Conservation (phyloP, 2,113 vertebrate genomes). For the Gasterosteus nipponicus region DNA sequence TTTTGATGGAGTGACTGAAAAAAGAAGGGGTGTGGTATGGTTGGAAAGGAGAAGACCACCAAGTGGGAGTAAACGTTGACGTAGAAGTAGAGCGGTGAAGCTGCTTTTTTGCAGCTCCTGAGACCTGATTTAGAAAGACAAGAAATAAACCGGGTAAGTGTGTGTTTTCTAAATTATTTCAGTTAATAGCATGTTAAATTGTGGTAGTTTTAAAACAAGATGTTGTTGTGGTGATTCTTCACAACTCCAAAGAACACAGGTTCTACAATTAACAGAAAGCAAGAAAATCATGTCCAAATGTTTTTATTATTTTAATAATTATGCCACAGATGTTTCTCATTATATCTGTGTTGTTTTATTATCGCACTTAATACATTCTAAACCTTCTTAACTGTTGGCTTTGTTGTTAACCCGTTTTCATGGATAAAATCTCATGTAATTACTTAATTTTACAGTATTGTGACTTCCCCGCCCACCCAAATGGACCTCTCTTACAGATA, state of each 20-base stretch:
- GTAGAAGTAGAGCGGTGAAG: slow-evolving; percentile 30
- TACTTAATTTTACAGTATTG: slow-evolving; percentile 57
- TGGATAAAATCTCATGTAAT: slow-evolving; percentile 51
- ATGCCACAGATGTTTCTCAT: background rate
- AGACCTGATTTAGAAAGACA: slow-evolving; percentile 40
- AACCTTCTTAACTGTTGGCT: background rate
- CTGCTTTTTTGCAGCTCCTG: slow-evolving; percentile 17
- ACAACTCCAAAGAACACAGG: background rate
- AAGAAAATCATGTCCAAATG: background rate
- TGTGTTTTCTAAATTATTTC: slow-evolving; percentile 9
- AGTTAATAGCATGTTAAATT: background rate
- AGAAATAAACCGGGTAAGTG: slow-evolving; percentile 46
- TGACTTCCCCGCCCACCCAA: slow-evolving; percentile 43
- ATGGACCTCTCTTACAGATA: slow-evolving; percentile 60
- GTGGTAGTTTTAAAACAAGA: background rate
- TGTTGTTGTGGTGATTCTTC: background rate
- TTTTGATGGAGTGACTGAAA: slow-evolving; percentile 64
- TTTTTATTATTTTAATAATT: slow-evolving; percentile 1
- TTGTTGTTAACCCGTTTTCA: slow-evolving; percentile 8
- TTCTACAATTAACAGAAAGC: background rate
- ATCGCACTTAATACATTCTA: background rate
- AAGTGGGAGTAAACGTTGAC: slow-evolving; percentile 40
- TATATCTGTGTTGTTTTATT: background rate
- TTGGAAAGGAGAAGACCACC: slow-evolving; percentile 58
- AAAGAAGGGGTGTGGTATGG: slow-evolving; percentile 61